Percentiles rank a stretch among this genome's conserved stretches.
phyloP scores from a whole-genome alignment of 2,888 invertebrate species.

The Acanthosepion pharaonis region DNA sequence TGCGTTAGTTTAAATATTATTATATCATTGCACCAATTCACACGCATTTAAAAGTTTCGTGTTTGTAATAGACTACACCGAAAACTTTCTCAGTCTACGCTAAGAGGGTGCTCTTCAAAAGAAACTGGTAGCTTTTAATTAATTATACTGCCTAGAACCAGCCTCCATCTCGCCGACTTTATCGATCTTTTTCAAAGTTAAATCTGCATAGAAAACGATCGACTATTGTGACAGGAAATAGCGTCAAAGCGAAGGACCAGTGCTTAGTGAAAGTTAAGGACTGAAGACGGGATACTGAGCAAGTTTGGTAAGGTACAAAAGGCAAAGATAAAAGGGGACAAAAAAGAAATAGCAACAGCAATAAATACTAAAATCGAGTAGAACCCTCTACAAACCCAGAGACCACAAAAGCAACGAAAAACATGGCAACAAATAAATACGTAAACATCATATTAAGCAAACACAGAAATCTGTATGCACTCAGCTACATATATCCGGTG shows the following conservation, averaged over 20 bases:
- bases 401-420: background rate
- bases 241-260: background rate
- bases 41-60: too few relatives aligned
- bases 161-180: background rate
- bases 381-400: background rate
- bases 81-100: too few relatives aligned
- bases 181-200: background rate
- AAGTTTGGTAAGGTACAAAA: background rate
- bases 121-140: background rate
- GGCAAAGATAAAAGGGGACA: background rate
- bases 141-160: background rate
- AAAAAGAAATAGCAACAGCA: background rate
- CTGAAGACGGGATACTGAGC: background rate
- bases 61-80: too few relatives aligned
- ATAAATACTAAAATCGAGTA: background rate
- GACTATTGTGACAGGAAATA: background rate
- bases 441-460: background rate
- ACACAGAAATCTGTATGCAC: background rate
- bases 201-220: background rate
- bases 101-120: too few relatives aligned
- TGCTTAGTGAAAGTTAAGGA: background rate
- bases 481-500: background rate
- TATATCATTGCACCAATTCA: too few relatives aligned
- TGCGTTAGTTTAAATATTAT: too few relatives aligned
- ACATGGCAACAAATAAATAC: background rate